Percentiles rank a stretch among this genome's conserved stretches.
These are phyloP conservation scores for Nasonovia ribisnigri DNA, from an alignment of 2,888 invertebrate genomes.

Conservation along the genomic window DNA sequence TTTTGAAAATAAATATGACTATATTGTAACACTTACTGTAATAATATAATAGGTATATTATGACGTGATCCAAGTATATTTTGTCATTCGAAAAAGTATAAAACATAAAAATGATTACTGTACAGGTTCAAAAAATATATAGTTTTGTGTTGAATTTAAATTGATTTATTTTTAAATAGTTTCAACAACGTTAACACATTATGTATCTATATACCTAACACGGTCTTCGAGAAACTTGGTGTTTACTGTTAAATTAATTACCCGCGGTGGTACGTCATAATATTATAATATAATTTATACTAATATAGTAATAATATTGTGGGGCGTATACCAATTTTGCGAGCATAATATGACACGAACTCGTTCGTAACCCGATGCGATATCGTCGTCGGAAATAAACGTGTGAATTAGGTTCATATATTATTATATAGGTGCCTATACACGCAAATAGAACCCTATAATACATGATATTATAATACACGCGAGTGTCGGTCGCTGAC, in stretches of 20 bases:
- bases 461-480: not conserved
- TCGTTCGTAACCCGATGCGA: not conserved
- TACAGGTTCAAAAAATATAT: too few species aligned
- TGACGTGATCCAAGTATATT: too few species aligned
- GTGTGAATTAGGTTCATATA: not conserved
- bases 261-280: too few species aligned
- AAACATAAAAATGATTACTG: too few species aligned
- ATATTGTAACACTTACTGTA: too few species aligned
- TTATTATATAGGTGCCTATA: not conserved
- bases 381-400: slow-evolving; percentile 14
- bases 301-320: not conserved
- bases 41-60: too few species aligned
- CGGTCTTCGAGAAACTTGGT: not conserved
- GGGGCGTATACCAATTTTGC: not conserved
- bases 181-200: too few species aligned
- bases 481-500: not conserved
- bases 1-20: too few species aligned
- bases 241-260: not conserved
- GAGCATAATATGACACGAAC: not conserved
- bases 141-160: too few species aligned
- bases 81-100: too few species aligned
- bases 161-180: too few species aligned
- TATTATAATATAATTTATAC: not conserved
- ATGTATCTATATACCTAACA: too few species aligned
- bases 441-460: not conserved